Conservation (phyloP, 1,140 invertebrate species). For the Achatina immaculata region DNA sequence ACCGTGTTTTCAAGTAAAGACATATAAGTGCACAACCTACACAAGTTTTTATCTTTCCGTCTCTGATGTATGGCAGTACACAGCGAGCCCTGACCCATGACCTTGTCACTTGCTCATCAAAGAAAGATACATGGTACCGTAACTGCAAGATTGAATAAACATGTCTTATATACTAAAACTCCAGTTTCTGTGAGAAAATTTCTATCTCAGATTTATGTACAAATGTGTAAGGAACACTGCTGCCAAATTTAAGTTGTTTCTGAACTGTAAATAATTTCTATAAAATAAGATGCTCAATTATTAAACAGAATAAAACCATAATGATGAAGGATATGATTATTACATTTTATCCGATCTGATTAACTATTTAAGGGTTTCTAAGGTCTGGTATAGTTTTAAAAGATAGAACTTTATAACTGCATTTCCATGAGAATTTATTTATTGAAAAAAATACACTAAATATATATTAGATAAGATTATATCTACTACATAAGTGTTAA, state of each 20-base stretch:
- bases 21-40: not conserved
- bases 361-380: too few species aligned
- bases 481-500: too few species aligned
- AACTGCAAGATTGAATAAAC: constrained; percentile 67
- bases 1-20: too few species aligned
- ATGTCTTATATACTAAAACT: not conserved
- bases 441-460: too few species aligned
- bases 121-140: constrained; percentile 78
- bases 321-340: too few species aligned
- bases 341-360: too few species aligned
- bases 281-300: not conserved
- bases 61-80: constrained; percentile 9
- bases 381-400: too few species aligned
- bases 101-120: constrained; percentile 72
- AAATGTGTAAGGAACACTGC: not conserved
- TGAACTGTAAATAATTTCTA: not conserved
- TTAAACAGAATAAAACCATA: not conserved
- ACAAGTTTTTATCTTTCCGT: not conserved
- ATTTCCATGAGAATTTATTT: too few species aligned
- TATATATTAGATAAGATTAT: too few species aligned
- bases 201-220: not conserved
- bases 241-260: not conserved
- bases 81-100: constrained; percentile 72
- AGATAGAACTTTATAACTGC: too few species aligned
- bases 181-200: not conserved